Evolutionary conservation across 2,888 invertebrate species (phyloP).

Genomic region (Merodon equestris): DNA sequence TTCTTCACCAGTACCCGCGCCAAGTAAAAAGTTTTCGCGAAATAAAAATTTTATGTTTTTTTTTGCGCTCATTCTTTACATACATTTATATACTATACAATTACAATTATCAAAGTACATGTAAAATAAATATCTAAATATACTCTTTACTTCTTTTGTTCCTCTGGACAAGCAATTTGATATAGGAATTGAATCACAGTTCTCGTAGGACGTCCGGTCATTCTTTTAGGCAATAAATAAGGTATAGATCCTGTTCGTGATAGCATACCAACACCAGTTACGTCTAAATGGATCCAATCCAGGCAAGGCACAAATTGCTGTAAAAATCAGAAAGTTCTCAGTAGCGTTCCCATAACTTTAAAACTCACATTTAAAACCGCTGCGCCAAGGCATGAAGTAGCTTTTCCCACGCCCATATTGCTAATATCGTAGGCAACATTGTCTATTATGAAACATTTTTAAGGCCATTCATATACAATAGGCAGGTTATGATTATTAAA

Average conservation of each 20-base stretch:
- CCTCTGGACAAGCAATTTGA: constrained; percentile 78
- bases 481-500: background rate
- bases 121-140: constrained; percentile 6
- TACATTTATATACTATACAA: no score
- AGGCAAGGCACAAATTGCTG: constrained; percentile 84
- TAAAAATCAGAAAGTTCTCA: constrained; percentile 10
- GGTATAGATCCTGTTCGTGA: constrained; percentile 81
- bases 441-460: constrained; percentile 64
- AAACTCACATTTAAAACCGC: constrained; percentile 82
- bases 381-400: constrained; percentile 85
- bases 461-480: no score
- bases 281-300: constrained; percentile 87
- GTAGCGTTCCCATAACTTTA: background rate
- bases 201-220: constrained; percentile 83
- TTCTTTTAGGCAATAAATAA: constrained; percentile 82
- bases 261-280: constrained; percentile 85
- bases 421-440: constrained; percentile 81
- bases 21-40: no score
- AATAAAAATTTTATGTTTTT: no score
- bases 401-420: constrained; percentile 81
- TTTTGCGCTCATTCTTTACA: no score
- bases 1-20: no score
- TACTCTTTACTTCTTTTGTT: constrained; percentile 25
- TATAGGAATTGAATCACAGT: constrained; percentile 81
- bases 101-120: background rate